phyloP scores from a whole-genome alignment of 2,888 invertebrate genomes.

The Rhyacophila evoluta region DNA sequence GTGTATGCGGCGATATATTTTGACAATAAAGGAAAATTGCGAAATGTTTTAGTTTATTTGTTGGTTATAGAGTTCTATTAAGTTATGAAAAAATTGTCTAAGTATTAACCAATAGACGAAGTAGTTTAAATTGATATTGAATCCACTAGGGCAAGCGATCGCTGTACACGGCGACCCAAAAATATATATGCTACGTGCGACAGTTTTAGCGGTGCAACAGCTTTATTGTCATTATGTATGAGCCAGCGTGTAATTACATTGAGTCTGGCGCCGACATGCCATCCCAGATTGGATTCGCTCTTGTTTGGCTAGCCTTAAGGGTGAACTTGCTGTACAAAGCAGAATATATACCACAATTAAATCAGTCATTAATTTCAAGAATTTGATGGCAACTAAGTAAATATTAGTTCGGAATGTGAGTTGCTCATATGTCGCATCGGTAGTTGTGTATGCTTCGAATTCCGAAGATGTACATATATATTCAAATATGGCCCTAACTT shows the following conservation, averaged over 20 bases:
- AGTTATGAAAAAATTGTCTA: too few species aligned
- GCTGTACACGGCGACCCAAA: background rate
- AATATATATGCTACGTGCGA: background rate
- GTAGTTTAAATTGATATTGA: too few species aligned
- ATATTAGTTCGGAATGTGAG: background rate
- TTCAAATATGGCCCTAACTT: too few species aligned
- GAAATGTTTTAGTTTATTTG: too few species aligned
- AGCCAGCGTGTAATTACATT: background rate
- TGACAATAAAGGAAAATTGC: too few species aligned
- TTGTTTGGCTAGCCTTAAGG: constrained; percentile 3
- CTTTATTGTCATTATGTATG: constrained; percentile 7
- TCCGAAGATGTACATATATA: too few species aligned
- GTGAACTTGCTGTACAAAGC: background rate
- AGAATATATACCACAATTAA: background rate
- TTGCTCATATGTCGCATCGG: too few species aligned
- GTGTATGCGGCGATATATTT: too few species aligned
- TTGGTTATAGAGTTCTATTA: too few species aligned
- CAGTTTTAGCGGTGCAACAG: background rate
- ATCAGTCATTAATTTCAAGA: background rate
- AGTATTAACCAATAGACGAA: too few species aligned
- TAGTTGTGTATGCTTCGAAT: too few species aligned
- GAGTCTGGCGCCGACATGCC: constrained; percentile 26
- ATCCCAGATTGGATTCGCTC: background rate
- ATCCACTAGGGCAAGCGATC: background rate
- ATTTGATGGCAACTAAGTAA: background rate